Evolutionary conservation across 2,797 vertebrate species (phyloP).

Genomic region (Myripristis jacobus): DNA sequence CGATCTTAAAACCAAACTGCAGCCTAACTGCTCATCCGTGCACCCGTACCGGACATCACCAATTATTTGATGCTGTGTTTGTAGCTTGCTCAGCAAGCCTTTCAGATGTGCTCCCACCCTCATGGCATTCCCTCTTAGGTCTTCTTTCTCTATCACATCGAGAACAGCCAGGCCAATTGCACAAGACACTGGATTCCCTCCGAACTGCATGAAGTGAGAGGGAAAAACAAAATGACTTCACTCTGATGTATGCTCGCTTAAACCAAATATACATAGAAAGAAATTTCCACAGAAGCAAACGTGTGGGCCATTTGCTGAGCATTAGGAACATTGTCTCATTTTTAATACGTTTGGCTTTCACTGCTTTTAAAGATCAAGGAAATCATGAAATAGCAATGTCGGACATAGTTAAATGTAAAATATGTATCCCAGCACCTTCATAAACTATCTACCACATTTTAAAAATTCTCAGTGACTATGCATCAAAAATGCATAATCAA

Average conservation of each 20-base stretch:
- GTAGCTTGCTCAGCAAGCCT: constrained; percentile 84
- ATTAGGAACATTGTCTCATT: background rate
- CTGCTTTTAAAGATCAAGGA: no score
- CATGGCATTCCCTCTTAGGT: constrained; percentile 86
- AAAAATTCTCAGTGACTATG: no score
- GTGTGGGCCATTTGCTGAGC: background rate
- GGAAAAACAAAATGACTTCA: background rate
- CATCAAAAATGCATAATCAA: no score
- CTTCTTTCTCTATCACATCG: constrained; percentile 90
- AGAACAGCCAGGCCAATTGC: constrained; percentile 92
- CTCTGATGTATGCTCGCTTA: background rate
- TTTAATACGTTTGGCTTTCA: no score
- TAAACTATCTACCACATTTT: no score
- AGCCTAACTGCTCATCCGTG: background rate
- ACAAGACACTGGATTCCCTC: constrained; percentile 95
- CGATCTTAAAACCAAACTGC: background rate
- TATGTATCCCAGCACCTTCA: no score
- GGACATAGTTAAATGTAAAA: no score
- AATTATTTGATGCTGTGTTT: constrained; percentile 87
- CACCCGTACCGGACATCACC: constrained; percentile 90
- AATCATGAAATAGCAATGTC: no score
- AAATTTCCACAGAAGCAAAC: background rate
- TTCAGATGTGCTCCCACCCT: constrained; percentile 88
- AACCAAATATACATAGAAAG: background rate
- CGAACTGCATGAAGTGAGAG: constrained; percentile 83